Evolutionary conservation across 2,888 invertebrate genomes (phyloP).

Genomic region (Halictus ligatus): DNA sequence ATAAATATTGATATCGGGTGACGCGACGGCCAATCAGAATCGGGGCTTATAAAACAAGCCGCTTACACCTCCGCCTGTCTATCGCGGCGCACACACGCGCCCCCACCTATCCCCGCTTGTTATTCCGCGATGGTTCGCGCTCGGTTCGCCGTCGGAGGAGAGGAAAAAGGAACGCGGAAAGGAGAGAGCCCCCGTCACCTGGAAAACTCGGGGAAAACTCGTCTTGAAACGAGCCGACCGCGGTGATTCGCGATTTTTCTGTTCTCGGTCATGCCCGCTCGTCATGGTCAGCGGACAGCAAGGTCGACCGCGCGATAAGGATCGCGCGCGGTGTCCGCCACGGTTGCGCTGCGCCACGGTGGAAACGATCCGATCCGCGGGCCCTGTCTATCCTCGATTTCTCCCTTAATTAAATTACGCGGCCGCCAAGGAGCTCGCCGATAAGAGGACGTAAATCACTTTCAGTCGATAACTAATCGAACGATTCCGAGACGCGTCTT

Average conservation of each 20-base stretch:
- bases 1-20: slow-evolving; percentile 83
- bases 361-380: slow-evolving; percentile 43
- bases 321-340: slow-evolving; percentile 30
- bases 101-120: slow-evolving; percentile 35
- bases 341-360: slow-evolving; percentile 22
- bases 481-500: slow-evolving; percentile 61
- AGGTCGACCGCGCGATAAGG: slow-evolving; percentile 23
- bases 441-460: slow-evolving; percentile 67
- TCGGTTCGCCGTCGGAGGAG: not conserved
- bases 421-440: slow-evolving; percentile 55
- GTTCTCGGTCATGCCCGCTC: not conserved
- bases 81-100: slow-evolving; percentile 46
- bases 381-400: slow-evolving; percentile 52
- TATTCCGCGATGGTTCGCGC: slow-evolving; percentile 27
- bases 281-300: not conserved
- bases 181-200: not conserved
- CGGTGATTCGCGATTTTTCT: not conserved
- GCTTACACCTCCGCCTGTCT: slow-evolving; percentile 67
- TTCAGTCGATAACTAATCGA: slow-evolving; percentile 70
- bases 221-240: slow-evolving; percentile 7
- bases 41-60: slow-evolving; percentile 73
- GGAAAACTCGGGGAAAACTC: slow-evolving; percentile 1
- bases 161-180: not conserved
- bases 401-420: slow-evolving; percentile 64
- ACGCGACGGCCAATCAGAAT: slow-evolving; percentile 80